Base-by-base conservation (phyloP, 2,797 vertebrate genomes). In the Heliangelus exortis region DNA sequence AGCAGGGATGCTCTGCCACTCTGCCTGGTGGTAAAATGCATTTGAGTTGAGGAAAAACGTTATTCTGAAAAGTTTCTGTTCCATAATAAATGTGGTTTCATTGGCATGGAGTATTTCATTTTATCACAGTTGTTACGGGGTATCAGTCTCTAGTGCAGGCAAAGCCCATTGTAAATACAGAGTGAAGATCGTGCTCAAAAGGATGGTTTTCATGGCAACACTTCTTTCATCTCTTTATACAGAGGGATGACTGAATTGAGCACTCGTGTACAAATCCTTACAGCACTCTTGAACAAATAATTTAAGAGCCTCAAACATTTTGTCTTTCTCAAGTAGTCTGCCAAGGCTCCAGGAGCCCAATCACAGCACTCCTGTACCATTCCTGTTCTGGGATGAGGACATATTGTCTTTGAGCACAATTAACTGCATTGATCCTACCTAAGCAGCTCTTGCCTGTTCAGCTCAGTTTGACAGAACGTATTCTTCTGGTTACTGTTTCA, bases 131-230 rank as follows among this genome's bases (percentile, higher is more conserved):
- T 91, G 68, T 39, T 68, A 4, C 45, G 8, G 55, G 53, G 12
- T 50, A 45, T 48, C 71, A 15, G 84, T 0, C 54, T 72, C 28
- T 58, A 12, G 50, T 2, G 67, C 39, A 62, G 83, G 84, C 81
- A 91, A 50, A 72, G 80, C 43, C 58, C 39, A 15, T 2, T 76
- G 93, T 65, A n/a, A 43, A 8, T 21, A 68, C 92, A 47, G 59
- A 33, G 59, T 3, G 67, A 63, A 87, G 82, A 15, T 82, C 5
- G 3, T 36, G 21, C 82, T 95, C 69, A 5, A 48, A 41, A 90
- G 87, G 58, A 19, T 55, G 81, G 89, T 93, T 95, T 93, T 91
- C 95, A 94, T 96, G 93, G 91, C 92, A 96, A 92, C 90, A 23
- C 79, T 33, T 71, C 34, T 26, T 67, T 68, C 61, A 0, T 68